Percentiles rank a stretch among this genome's conserved stretches.
Evolutionary conservation across 2,888 invertebrate species (phyloP).

Genomic region (Lampropteryx suffumata): DNA sequence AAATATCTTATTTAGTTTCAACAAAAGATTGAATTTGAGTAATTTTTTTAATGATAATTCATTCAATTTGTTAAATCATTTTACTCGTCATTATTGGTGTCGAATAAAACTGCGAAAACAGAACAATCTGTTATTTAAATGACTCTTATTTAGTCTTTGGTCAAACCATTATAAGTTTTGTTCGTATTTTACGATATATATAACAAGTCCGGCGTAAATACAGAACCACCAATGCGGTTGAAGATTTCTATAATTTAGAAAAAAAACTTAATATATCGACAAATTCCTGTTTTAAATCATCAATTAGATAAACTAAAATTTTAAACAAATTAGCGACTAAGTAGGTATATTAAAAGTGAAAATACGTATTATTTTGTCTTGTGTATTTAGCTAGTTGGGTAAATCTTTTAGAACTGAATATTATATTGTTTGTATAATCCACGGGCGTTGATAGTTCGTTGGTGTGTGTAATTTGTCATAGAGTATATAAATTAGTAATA

Average conservation of each 20-base stretch:
- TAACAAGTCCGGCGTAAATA: background rate
- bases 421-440: slow-evolving; percentile 55
- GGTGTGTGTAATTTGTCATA: slow-evolving; percentile 71
- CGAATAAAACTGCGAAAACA: no score
- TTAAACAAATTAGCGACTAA: slow-evolving; percentile 66
- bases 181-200: no score
- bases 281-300: slow-evolving; percentile 41
- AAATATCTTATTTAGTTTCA: no score
- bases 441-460: slow-evolving; percentile 49
- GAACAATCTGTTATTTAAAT: no score
- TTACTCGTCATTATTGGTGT: no score
- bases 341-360: slow-evolving; percentile 63
- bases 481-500: slow-evolving; percentile 72
- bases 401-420: slow-evolving; percentile 68
- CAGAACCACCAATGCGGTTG: background rate
- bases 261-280: slow-evolving; percentile 20
- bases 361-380: slow-evolving; percentile 62
- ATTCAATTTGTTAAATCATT: no score
- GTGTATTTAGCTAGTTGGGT: slow-evolving; percentile 62
- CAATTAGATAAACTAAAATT: slow-evolving; percentile 44
- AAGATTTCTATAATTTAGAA: background rate
- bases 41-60: no score
- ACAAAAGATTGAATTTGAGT: no score
- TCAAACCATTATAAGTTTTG: no score
- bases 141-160: no score